A percentile compares a stretch with the other conserved stretches of the same genome.
Conservation (phyloP, 2,888 invertebrate genomes). For the Drosophila picticornis region DNA sequence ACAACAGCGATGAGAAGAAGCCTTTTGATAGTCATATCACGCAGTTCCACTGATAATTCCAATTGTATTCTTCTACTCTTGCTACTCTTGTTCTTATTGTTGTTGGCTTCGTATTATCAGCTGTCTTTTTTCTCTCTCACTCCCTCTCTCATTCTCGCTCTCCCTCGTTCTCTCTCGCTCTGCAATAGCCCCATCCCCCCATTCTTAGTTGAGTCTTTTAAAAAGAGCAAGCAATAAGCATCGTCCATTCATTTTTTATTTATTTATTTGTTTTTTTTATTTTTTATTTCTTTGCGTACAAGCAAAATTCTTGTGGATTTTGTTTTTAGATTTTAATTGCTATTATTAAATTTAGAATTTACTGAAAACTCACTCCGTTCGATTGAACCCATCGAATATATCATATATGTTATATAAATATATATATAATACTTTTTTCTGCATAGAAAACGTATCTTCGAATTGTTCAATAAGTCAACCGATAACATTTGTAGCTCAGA, state of each 20-base stretch:
- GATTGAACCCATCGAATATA: conserved; percentile 12
- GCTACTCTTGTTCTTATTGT: conserved; percentile 52
- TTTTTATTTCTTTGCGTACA: conserved; percentile 48
- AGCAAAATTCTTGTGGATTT: conserved; percentile 27
- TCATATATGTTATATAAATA: neutral
- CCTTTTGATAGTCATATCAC: conserved; percentile 81
- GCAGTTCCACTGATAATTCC: conserved; percentile 78
- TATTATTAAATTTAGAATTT: conserved; percentile 64
- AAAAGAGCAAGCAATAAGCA: conserved; percentile 16
- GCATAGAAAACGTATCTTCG: neutral
- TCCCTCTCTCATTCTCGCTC: conserved; percentile 7
- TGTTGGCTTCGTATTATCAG: conserved; percentile 62
- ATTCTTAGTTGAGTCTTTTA: conserved; percentile 15
- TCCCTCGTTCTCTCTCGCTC: neutral
- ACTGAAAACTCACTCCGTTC: conserved; percentile 35
- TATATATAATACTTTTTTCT: neutral
- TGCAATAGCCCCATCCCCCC: neutral
- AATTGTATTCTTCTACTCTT: conserved; percentile 68
- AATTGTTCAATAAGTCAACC: neutral
- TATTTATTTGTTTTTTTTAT: conserved; percentile 8
- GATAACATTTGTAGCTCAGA: neutral
- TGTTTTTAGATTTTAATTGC: conserved; percentile 18
- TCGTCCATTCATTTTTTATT: conserved; percentile 22
- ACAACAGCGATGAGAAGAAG: conserved; percentile 50
- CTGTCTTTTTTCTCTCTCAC: conserved; percentile 21